phyloP scores from a whole-genome alignment of 2,888 invertebrate species.

The Stegana nigrithorax region DNA sequence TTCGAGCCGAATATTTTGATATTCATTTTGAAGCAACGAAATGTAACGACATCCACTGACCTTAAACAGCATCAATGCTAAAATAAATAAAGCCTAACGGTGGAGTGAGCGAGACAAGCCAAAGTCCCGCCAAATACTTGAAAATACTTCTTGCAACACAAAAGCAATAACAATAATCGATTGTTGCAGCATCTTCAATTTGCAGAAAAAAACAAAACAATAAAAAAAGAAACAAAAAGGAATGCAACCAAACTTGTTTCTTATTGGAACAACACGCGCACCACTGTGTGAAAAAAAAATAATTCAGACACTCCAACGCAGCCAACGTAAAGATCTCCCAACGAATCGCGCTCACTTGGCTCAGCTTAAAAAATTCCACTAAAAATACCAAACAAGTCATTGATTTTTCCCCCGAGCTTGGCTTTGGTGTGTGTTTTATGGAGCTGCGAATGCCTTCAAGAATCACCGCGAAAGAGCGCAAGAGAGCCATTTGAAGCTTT shows the following conservation, averaged over 20 bases:
- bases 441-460: neutral
- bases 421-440: neutral
- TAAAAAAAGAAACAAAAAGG: neutral
- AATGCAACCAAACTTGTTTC: conserved; percentile 21
- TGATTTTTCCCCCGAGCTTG: neutral
- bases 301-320: conserved; percentile 2
- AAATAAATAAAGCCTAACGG: too few species aligned
- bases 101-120: too few species aligned
- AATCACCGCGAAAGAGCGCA: neutral
- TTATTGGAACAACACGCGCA: conserved; percentile 33
- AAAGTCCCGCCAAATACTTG: neutral
- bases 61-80: too few species aligned
- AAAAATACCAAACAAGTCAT: conserved; percentile 36
- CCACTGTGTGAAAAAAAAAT: too few species aligned
- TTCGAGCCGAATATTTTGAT: too few species aligned
- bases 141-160: neutral
- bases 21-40: too few species aligned
- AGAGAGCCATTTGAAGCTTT: too few species aligned
- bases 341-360: too few species aligned
- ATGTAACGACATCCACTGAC: too few species aligned
- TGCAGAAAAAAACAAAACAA: conserved; percentile 24
- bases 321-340: neutral
- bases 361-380: conserved; percentile 23
- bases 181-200: conserved; percentile 29
- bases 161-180: neutral